phyloP scores from a whole-genome alignment of 2,888 invertebrate genomes.

The Mythimna albipuncta region DNA sequence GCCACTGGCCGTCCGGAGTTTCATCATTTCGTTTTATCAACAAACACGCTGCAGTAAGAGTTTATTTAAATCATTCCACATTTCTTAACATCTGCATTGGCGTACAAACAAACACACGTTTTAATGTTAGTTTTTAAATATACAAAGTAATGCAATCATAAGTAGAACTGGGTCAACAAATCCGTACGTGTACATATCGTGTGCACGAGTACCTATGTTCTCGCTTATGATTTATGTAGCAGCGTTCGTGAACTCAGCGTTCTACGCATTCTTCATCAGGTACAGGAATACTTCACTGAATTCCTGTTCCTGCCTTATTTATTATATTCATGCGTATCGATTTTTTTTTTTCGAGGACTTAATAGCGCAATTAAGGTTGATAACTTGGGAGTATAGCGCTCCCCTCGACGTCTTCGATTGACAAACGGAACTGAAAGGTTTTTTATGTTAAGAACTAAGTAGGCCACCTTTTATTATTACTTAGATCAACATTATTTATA shows the following conservation, averaged over 20 bases:
- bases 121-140: conserved; percentile 57
- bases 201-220: conserved; percentile 42
- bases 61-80: conserved; percentile 56
- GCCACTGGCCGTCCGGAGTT: conserved; percentile 46
- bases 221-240: conserved; percentile 59
- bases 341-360: conserved; percentile 31
- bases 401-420: conserved; percentile 21
- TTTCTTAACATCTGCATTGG: conserved; percentile 61
- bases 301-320: conserved; percentile 33
- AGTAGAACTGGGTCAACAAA: conserved; percentile 62
- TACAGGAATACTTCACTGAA: conserved; percentile 44
- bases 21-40: conserved; percentile 62
- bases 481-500: conserved; percentile 18
- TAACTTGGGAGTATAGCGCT: conserved; percentile 31
- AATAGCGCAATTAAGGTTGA: conserved; percentile 33
- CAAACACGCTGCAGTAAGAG: conserved; percentile 47
- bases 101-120: conserved; percentile 55
- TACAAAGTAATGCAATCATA: conserved; percentile 61
- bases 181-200: conserved; percentile 43
- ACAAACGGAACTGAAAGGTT: conserved; percentile 29
- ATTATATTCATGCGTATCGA: conserved; percentile 45
- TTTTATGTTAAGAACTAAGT: conserved; percentile 39
- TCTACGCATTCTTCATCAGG: conserved; percentile 50
- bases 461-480: conserved; percentile 33
- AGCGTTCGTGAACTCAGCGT: conserved; percentile 49